Evolutionary conservation across 2,888 invertebrate species (phyloP).

Genomic region (Sepiola atlantica): DNA sequence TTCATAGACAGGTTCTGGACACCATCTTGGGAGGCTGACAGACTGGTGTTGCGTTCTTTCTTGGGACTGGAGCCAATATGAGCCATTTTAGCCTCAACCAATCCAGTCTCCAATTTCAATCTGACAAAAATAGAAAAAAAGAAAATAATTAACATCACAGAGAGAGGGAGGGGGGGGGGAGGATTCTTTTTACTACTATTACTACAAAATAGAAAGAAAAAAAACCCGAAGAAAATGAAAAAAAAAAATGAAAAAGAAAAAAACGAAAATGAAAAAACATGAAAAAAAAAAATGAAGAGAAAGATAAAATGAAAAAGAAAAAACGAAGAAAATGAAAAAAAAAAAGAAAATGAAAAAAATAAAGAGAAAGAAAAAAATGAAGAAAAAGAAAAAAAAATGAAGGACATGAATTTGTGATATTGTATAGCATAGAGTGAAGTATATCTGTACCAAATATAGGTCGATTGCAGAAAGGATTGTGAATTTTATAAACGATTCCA

Average conservation of each 20-base stretch:
- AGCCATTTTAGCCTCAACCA: constrained; percentile 34
- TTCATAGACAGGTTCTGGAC: constrained; percentile 41
- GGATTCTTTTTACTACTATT: not conserved
- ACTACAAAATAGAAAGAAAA: not conserved
- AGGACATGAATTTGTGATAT: too few species aligned
- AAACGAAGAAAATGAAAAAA: too few species aligned
- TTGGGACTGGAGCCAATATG: constrained; percentile 35
- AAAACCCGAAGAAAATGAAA: not conserved
- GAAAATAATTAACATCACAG: not conserved
- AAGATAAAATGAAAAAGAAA: not conserved
- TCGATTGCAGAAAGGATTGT: too few species aligned
- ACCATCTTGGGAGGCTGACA: constrained; percentile 45
- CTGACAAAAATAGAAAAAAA: not conserved
- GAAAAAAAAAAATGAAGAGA: not conserved
- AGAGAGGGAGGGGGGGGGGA: not conserved
- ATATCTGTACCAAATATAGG: too few species aligned
- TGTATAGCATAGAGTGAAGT: too few species aligned
- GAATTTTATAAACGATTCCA: too few species aligned
- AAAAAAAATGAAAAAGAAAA: not conserved
- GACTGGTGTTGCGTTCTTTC: constrained; percentile 40
- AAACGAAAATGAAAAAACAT: not conserved
- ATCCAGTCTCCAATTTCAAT: constrained; percentile 33
- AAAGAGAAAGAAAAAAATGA: not conserved
- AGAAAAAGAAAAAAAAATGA: too few species aligned
- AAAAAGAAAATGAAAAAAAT: too few species aligned